These are phyloP conservation scores for Mesodorylaimus sp. DNA, from an alignment of 2,888 invertebrate species.

Conservation along the genomic window DNA sequence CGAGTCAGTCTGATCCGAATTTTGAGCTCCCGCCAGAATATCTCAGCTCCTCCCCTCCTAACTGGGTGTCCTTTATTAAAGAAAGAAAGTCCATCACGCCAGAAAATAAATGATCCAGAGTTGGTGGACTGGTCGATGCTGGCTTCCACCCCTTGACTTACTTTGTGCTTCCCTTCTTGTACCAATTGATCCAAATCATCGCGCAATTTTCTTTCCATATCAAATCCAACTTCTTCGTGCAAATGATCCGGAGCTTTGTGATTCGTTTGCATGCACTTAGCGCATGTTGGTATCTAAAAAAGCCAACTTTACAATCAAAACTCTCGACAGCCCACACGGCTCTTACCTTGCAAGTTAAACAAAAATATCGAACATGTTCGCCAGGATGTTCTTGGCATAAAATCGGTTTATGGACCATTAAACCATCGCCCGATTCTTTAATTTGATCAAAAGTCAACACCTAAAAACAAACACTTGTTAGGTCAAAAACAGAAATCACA, in stretches of 20 bases:
- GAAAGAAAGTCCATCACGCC: too few relatives aligned
- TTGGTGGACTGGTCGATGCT: too few relatives aligned
- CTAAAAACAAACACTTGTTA: constrained; percentile 26
- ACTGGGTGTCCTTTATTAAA: too few relatives aligned
- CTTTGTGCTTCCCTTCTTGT: constrained; percentile 1
- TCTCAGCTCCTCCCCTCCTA: too few relatives aligned
- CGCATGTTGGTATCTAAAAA: constrained; percentile 57
- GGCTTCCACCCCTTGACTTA: not conserved
- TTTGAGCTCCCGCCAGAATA: too few relatives aligned
- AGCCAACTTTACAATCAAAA: not conserved
- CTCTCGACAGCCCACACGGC: not conserved
- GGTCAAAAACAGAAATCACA: not conserved
- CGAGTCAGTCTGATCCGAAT: too few relatives aligned
- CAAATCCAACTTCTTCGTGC: constrained; percentile 49
- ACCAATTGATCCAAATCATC: not conserved
- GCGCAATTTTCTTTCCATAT: not conserved
- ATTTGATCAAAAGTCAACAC: constrained; percentile 73
- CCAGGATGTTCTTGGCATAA: constrained; percentile 60
- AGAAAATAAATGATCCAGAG: too few relatives aligned
- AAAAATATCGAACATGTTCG: constrained; percentile 69
- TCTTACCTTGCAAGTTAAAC: constrained; percentile 53
- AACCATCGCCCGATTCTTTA: constrained; percentile 52
- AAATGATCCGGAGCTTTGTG: constrained; percentile 64
- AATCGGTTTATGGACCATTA: constrained; percentile 70
- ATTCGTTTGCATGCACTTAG: constrained; percentile 61